Evolutionary conservation across 2,888 invertebrate species (phyloP).

Genomic region (Tillus elongatus): DNA sequence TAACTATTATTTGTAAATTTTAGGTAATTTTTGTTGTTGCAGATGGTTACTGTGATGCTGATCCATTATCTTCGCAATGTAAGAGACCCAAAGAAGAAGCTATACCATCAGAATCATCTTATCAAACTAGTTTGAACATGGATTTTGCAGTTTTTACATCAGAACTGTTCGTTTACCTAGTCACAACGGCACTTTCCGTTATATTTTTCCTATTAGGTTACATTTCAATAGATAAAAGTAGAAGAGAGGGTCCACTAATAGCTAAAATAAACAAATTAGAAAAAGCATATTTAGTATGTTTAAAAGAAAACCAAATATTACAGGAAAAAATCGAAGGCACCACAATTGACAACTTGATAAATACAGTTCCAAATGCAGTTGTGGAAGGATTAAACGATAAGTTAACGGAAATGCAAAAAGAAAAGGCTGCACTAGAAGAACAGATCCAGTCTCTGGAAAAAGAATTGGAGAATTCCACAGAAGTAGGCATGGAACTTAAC

Average conservation of each 20-base stretch:
- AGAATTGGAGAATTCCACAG: slow-evolving; percentile 72
- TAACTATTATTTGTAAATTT: too few species aligned
- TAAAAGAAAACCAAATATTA: slow-evolving; percentile 57
- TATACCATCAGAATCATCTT: background rate
- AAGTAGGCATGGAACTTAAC: slow-evolving; percentile 68
- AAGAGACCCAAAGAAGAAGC: slow-evolving; percentile 8
- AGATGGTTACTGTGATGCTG: slow-evolving; percentile 14
- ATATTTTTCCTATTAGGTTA: slow-evolving; percentile 66
- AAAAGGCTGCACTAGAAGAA: slow-evolving; percentile 51
- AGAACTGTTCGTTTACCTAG: slow-evolving; percentile 28
- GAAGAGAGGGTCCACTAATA: slow-evolving; percentile 61
- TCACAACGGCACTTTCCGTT: slow-evolving; percentile 59
- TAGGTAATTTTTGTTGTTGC: too few species aligned
- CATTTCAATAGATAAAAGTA: slow-evolving; percentile 67
- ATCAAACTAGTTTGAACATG: too few species aligned
- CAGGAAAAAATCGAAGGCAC: slow-evolving; percentile 43
- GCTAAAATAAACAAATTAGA: slow-evolving; percentile 58
- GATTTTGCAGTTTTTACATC: slow-evolving; percentile 22
- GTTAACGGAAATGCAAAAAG: slow-evolving; percentile 46
- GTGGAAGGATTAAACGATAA: slow-evolving; percentile 58
- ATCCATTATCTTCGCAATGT: slow-evolving; percentile 10
- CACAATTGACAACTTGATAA: slow-evolving; percentile 11
- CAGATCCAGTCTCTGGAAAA: slow-evolving; percentile 60
- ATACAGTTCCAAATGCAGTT: slow-evolving; percentile 62
- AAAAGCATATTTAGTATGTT: slow-evolving; percentile 49